A percentile compares a stretch with the other conserved stretches of the same genome.
phyloP scores from a whole-genome alignment of 2,113 vertebrate genomes.

The Gavialis gangeticus region DNA sequence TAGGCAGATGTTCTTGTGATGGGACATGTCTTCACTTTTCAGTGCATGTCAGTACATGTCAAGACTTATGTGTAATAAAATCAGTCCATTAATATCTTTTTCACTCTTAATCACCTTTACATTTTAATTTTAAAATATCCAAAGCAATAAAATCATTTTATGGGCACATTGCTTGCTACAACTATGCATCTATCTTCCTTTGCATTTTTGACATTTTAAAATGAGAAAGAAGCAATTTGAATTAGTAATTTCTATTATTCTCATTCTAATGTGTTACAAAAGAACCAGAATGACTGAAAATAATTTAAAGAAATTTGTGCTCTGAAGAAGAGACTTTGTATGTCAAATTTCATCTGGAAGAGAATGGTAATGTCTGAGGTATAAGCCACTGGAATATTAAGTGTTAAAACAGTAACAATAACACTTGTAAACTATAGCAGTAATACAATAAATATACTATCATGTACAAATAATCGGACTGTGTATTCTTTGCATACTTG shows the following conservation, averaged over 20 bases:
- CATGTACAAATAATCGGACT: not conserved
- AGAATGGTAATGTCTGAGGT: not conserved
- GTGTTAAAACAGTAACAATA: not conserved
- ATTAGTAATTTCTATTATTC: not conserved
- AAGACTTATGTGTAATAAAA: not conserved
- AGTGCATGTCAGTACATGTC: not conserved
- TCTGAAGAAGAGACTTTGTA: not conserved
- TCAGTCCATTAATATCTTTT: not conserved
- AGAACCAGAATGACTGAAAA: not conserved
- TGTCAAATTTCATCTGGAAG: not conserved
- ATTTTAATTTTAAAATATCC: not conserved
- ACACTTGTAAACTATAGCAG: not conserved
- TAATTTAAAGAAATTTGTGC: not conserved
- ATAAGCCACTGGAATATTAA: not conserved
- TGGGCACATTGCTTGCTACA: not conserved
- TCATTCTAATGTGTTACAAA: not conserved
- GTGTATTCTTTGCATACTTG: not conserved
- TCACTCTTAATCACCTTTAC: not conserved
- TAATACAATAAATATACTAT: constrained; percentile 24
- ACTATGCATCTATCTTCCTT: not conserved
- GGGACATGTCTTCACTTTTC: not conserved
- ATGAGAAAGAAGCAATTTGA: not conserved
- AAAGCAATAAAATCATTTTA: not conserved
- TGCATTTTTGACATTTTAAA: not conserved
- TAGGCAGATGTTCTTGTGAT: accelerated